Conservation (phyloP, 2,888 invertebrate species). For the Drosophila limbata region DNA sequence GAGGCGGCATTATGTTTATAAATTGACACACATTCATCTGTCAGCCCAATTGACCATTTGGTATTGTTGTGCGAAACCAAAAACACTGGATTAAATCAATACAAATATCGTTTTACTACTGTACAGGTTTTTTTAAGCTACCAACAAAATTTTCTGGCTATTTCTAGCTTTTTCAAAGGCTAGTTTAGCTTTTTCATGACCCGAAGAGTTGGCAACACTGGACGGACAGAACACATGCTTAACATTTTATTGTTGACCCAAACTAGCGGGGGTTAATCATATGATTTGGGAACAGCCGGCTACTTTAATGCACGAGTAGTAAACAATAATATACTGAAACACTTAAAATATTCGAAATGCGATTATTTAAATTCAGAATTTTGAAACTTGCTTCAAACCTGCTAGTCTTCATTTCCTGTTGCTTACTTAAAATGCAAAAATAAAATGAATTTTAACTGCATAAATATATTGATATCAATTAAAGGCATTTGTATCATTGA, state of each 20-base stretch:
- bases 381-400: conserved; percentile 26
- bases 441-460: conserved; percentile 1
- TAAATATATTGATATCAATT: not conserved
- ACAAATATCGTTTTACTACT: too few relatives aligned
- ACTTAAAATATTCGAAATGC: conserved; percentile 1
- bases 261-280: conserved; percentile 22
- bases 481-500: not conserved
- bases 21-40: too few relatives aligned
- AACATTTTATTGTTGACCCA: conserved; percentile 13
- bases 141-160: too few relatives aligned
- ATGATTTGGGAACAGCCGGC: not conserved
- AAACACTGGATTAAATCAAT: too few relatives aligned
- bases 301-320: not conserved
- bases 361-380: conserved; percentile 3
- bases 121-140: too few relatives aligned
- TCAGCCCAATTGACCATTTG: too few relatives aligned
- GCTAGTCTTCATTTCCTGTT: conserved; percentile 20
- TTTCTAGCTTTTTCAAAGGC: too few relatives aligned
- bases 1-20: too few relatives aligned
- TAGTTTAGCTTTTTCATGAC: too few relatives aligned
- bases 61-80: too few relatives aligned
- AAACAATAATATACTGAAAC: not conserved
- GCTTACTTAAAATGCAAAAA: conserved; percentile 16
- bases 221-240: conserved; percentile 1
- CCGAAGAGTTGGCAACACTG: too few relatives aligned